Percentiles rank a stretch among this genome's conserved stretches.
Evolutionary conservation across 1,140 invertebrate genomes (phyloP).

Genomic region (Cepaea nemoralis): DNA sequence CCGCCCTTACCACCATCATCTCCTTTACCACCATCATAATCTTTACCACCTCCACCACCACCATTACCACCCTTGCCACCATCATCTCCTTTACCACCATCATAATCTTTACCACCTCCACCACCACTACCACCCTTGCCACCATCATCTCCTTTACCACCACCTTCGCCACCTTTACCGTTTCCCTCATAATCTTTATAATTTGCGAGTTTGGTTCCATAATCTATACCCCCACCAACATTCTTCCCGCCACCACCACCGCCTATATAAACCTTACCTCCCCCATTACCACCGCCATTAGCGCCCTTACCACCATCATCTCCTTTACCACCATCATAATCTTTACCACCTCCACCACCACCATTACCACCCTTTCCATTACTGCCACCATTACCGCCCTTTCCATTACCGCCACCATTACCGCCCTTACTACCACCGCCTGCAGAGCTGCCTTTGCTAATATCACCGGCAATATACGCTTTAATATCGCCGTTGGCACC

Average conservation of each 20-base stretch:
- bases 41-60: background rate
- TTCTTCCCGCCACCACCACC: no score
- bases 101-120: no score
- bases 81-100: background rate
- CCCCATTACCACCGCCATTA: background rate
- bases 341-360: background rate
- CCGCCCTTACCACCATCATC: background rate
- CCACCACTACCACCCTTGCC: background rate
- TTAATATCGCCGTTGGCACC: no score
- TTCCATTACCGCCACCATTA: background rate
- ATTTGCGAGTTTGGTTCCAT: no score
- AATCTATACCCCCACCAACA: background rate
- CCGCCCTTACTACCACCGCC: background rate
- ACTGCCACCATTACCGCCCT: background rate
- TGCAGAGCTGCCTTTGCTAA: background rate
- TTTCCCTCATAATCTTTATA: background rate
- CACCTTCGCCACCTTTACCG: background rate
- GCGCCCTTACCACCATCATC: background rate
- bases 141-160: no score
- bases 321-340: background rate
- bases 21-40: background rate
- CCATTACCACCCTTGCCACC: background rate
- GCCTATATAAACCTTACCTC: background rate
- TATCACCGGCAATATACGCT: no score
- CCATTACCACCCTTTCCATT: background rate